Conservation (phyloP, 2,797 vertebrate species). For the Aplochiton taeniatus region DNA sequence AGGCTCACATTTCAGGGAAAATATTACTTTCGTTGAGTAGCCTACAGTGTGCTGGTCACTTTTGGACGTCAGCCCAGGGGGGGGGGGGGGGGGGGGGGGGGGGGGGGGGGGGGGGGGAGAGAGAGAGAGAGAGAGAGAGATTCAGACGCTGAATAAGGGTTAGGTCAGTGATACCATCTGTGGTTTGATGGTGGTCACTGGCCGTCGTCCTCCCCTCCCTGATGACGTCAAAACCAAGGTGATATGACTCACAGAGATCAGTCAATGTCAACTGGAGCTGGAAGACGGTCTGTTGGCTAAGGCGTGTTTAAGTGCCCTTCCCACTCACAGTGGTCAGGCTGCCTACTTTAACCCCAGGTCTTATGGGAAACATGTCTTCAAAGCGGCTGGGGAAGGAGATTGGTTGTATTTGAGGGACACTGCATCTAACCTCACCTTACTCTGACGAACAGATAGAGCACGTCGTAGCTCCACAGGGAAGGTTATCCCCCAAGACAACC, state of each 20-base stretch:
- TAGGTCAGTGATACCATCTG: slow-evolving; percentile 39
- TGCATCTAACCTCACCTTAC: slow-evolving; percentile 25
- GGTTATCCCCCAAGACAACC: slow-evolving; percentile 30
- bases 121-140: slow-evolving; percentile 6
- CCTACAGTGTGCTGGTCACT: background rate
- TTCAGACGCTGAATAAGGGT: slow-evolving; percentile 6
- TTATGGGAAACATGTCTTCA: slow-evolving; percentile 30
- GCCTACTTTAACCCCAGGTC: slow-evolving; percentile 35
- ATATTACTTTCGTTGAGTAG: background rate
- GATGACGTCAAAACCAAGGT: slow-evolving; percentile 47
- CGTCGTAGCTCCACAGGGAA: slow-evolving; percentile 24
- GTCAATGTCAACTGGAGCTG: slow-evolving; percentile 54
- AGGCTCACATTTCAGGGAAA: slow-evolving; percentile 34
- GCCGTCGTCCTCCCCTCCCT: slow-evolving; percentile 7
- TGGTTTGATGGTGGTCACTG: slow-evolving; percentile 41
- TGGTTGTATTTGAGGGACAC: slow-evolving; percentile 20
- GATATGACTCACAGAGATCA: slow-evolving; percentile 53
- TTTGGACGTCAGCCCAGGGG: slow-evolving; percentile 12
- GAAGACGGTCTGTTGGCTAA: slow-evolving; percentile 22
- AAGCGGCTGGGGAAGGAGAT: slow-evolving; percentile 16
- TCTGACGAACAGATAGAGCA: slow-evolving; percentile 18
- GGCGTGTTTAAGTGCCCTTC: slow-evolving; percentile 4
- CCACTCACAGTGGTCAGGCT: slow-evolving; percentile 34
- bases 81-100: background rate
- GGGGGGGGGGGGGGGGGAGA: background rate